Conservation (phyloP, 2,797 vertebrate genomes). For the Falco columbarius region DNA sequence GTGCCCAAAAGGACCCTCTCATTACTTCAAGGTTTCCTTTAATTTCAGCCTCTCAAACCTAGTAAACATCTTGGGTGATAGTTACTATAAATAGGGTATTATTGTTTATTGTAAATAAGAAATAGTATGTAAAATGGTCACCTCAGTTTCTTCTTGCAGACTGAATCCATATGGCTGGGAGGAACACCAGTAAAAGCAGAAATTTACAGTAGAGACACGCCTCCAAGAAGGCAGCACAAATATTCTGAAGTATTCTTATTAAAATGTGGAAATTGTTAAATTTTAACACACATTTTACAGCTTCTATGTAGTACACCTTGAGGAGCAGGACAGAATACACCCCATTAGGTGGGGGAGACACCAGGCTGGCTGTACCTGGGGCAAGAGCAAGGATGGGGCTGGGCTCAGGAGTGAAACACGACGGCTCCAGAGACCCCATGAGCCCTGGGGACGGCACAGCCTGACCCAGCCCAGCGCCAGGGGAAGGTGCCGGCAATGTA, state of each 20-base stretch:
- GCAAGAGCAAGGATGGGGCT: not conserved
- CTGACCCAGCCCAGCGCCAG: not conserved
- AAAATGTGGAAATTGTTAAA: not conserved
- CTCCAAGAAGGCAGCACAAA: not conserved
- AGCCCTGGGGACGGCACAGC: fast-evolving
- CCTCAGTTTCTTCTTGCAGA: not conserved
- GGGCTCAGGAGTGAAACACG: fast-evolving
- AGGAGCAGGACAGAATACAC: not conserved
- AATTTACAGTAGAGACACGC: not conserved
- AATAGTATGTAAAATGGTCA: not conserved
- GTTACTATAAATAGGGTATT: not conserved
- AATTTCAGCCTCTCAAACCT: not conserved
- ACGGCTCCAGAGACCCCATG: not conserved
- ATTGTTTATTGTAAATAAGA: not conserved
- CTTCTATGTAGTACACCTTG: not conserved
- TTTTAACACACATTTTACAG: not conserved
- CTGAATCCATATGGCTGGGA: not conserved
- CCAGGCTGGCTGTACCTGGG: not conserved
- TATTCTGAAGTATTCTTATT: not conserved
- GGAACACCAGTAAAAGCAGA: not conserved
- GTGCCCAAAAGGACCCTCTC: not conserved
- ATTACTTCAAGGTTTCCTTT: not conserved
- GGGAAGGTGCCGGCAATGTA: not conserved
- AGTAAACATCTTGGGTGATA: not conserved
- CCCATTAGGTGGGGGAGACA: not conserved